Percentiles rank a stretch among this genome's conserved stretches.
Evolutionary conservation across 1,140 invertebrate species (phyloP).

Genomic region (Aphis craccivora): DNA sequence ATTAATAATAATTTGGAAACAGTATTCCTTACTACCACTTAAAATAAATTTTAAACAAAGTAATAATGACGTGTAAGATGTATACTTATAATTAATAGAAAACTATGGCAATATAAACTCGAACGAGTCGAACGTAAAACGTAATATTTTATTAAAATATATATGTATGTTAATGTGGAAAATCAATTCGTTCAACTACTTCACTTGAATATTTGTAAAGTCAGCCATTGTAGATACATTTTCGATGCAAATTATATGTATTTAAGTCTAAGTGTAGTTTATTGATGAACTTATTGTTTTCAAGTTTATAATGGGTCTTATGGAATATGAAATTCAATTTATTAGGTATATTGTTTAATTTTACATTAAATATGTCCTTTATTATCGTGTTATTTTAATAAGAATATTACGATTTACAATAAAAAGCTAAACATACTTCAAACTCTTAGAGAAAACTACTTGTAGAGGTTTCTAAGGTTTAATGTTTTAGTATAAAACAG

Average conservation of each 20-base stretch:
- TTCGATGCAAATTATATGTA: background rate
- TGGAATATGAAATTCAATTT: background rate
- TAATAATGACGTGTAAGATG: background rate
- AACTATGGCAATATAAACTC: background rate
- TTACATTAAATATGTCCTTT: background rate
- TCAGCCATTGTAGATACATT: background rate
- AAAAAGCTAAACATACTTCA: background rate
- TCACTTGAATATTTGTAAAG: background rate
- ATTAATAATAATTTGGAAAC: no score
- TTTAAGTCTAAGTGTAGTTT: background rate
- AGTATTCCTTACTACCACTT: no score
- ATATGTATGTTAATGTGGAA: background rate
- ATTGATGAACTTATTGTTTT: background rate
- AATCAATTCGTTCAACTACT: background rate
- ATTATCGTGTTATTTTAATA: background rate
- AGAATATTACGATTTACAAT: background rate
- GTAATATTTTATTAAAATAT: background rate
- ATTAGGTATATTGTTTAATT: background rate
- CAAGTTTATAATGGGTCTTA: background rate
- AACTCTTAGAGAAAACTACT: background rate
- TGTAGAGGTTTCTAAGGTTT: background rate
- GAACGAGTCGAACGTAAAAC: background rate
- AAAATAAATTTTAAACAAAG: background rate
- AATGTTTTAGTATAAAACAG: background rate
- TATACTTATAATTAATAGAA: background rate